phyloP scores from a whole-genome alignment of 30 jellyfish, hydroid and myxozoan species.

The Thelohanellus kitauei region DNA sequence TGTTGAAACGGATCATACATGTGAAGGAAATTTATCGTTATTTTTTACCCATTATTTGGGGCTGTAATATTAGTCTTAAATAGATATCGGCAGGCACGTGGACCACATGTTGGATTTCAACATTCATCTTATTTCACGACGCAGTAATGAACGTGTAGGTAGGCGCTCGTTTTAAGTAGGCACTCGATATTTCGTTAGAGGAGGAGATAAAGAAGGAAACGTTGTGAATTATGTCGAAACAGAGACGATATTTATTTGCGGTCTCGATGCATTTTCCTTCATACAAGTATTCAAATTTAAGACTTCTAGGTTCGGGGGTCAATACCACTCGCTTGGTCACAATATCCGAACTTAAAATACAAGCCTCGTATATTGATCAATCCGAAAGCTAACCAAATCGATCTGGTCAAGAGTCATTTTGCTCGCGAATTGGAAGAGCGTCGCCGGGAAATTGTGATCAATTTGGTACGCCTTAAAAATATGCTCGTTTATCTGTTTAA shows the following conservation, averaged over 20 bases:
- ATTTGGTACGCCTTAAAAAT: no score
- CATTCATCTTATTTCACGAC: slow-evolving; percentile 23
- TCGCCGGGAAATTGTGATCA: no score
- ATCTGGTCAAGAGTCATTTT: no score
- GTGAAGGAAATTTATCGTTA: no score
- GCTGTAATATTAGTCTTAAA: no score
- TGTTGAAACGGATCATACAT: no score
- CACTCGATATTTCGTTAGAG: slow-evolving; percentile 67
- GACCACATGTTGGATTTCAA: no score
- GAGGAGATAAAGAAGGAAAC: slow-evolving; percentile 50
- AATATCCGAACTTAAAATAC: slow-evolving; percentile 37
- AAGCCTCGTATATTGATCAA: slow-evolving; percentile 43
- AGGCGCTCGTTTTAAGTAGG: slow-evolving; percentile 9
- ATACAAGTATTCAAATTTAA: neutral
- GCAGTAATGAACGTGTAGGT: neutral
- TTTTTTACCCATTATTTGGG: no score
- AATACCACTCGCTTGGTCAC: slow-evolving; percentile 85
- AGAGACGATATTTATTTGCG: slow-evolving; percentile 15
- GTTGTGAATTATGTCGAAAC: slow-evolving; percentile 90
- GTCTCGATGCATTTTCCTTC: neutral
- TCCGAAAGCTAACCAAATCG: slow-evolving; percentile 12
- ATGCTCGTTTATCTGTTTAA: no score
- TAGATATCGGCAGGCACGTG: no score
- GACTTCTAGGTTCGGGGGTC: slow-evolving; percentile 65
- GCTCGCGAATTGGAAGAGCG: no score